Evolutionary conservation across 64 coral and sea anemone genomes (phyloP), one percentile per base, ranked within the genome.

Genomic region (Stichodactyla mertensii): DNA sequence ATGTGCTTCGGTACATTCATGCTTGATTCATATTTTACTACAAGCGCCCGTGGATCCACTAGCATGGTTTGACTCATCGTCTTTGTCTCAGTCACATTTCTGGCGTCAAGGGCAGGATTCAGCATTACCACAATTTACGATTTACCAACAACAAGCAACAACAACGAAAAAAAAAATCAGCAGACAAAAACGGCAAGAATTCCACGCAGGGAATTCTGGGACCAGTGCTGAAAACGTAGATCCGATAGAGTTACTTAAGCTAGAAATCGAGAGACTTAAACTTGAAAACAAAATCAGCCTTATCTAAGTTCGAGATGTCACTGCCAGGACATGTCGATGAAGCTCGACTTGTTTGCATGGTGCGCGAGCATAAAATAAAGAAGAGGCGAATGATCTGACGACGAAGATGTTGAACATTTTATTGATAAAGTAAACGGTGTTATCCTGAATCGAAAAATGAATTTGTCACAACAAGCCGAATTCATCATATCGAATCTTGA

Each of bases 351-450:
- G 70, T 74, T 77, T 77, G 70, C 70, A 18, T 31, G 14, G 18
- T 6, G 14, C 20, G n/a, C 8, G 70, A 77, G 70, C 9, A 6
- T 8, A 54, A 51, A 71, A 20, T 87, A 22, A 78, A 52, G 13
- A 87, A 78, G 53, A 55, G 86, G 86, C 2, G 56, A n/a, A 28
- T 45, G 55, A 13, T n/a, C 18, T 7, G 26, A 78, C 5, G 86
- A 78, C 12, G 19, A 22, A 16, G 31, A 62, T 1, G 56, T 78
- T 10, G 86, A 87, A 7, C 64, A 87, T 22, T 87, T 87, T 62
- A 87, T 87, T 55, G 67, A 87, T 4, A 26, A 87, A 20, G 22
- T 15, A 10, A 23, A 87, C 19, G 71, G 31, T 52, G 67, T 61
- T 5, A 20, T 87, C 6, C 10, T 52, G 7, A 52, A 64, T 10